Evolutionary conservation across 2,888 invertebrate genomes (phyloP).

Genomic region (Dryobotodes eremita): DNA sequence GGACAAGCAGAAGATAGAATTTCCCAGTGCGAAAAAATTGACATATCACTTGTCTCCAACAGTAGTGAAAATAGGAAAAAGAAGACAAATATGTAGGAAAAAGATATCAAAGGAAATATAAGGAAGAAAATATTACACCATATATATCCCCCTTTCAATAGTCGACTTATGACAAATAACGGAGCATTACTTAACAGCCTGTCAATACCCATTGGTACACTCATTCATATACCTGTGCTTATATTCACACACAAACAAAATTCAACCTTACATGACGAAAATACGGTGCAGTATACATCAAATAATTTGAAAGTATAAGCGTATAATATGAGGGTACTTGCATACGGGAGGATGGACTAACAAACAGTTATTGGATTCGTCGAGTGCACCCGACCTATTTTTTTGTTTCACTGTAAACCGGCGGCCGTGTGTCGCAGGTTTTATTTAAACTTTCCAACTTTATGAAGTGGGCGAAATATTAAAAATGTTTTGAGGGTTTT

Average conservation of each 20-base stretch:
- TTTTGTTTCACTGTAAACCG: conserved; percentile 45
- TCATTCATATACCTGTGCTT: conserved; percentile 12
- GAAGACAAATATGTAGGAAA: conserved; percentile 15
- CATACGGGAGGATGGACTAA: conserved; percentile 53
- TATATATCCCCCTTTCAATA: conserved; percentile 46
- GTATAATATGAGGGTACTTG: conserved; percentile 45
- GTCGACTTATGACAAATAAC: conserved; percentile 61
- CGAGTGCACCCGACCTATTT: conserved; percentile 57
- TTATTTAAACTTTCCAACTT: conserved; percentile 45
- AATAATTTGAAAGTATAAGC: conserved; percentile 9
- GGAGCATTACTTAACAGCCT: conserved; percentile 56
- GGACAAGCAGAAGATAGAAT: neutral
- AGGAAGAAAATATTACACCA: conserved; percentile 43
- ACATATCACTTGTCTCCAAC: neutral
- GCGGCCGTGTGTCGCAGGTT: conserved; percentile 37
- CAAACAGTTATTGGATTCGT: conserved; percentile 66
- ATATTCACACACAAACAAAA: conserved; percentile 11
- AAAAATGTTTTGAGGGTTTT: conserved; percentile 21
- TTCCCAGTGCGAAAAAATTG: neutral
- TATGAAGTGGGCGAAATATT: conserved; percentile 35
- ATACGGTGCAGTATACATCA: conserved; percentile 20
- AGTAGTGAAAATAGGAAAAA: conserved; percentile 8
- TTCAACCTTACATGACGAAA: neutral
- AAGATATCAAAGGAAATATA: conserved; percentile 31
- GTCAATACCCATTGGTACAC: conserved; percentile 41